phyloP scores from a whole-genome alignment of 1,140 invertebrate genomes.

The Lucilia sericata region DNA sequence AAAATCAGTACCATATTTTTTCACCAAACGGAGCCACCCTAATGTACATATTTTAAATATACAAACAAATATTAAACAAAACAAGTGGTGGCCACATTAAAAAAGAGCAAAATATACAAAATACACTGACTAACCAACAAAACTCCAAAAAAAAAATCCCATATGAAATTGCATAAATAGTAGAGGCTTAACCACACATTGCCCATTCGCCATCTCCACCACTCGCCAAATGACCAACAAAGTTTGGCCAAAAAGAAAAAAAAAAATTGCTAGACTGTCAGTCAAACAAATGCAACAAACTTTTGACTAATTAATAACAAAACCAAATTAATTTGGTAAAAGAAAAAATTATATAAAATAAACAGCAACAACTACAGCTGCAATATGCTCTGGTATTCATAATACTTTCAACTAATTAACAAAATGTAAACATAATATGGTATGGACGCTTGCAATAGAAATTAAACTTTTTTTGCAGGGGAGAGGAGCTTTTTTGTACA shows the following conservation, averaged over 20 bases:
- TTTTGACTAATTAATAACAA: constrained; percentile 6
- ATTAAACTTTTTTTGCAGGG: too few species aligned
- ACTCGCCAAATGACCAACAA: neutral
- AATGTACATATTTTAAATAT: too few species aligned
- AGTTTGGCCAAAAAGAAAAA: neutral
- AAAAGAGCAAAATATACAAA: neutral
- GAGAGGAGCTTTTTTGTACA: too few species aligned
- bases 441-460: too few species aligned
- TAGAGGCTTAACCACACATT: neutral
- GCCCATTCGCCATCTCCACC: neutral
- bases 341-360: too few species aligned
- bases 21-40: too few species aligned
- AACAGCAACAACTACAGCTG: too few species aligned
- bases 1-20: too few species aligned
- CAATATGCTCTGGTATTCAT: too few species aligned
- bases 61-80: too few species aligned
- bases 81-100: neutral
- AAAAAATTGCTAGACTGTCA: neutral
- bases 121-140: neutral
- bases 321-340: neutral
- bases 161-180: neutral
- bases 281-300: neutral
- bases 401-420: too few species aligned
- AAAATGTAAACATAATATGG: too few species aligned
- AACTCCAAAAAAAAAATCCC: neutral